Base-by-base conservation (phyloP, 2,797 vertebrate species). In the Alcedo quadribrachys region DNA sequence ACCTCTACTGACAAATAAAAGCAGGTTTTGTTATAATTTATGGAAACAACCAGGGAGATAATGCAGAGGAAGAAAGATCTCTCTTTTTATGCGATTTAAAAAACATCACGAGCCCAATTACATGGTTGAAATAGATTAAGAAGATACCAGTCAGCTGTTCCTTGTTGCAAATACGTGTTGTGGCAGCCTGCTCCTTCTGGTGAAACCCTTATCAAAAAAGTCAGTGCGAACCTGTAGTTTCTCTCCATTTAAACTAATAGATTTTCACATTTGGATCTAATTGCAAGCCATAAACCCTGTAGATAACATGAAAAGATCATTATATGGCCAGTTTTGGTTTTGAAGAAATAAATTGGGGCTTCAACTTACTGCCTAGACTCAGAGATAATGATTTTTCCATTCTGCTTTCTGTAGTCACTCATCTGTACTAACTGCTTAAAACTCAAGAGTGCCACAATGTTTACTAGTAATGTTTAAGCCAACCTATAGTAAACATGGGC, bases 191-290 rank as follows among this genome's bases (percentile, higher is more conserved):
- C 35, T 84, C 46, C 28, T 74, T 79, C 60, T 73, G 51, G 14
- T 79, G 70, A 93, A 84, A 54, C 18, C 42, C 43, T 67, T 84
- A 57, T 50, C 55, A 67, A 84, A 83, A 83, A 90, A 74, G 35
- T 8, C 50, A 65, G 19, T 51, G 15, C 27, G 33, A 93, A 65
- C 7, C 50, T 62, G 7, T 3, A 0, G 0, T 82, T 87, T 92
- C 78, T 79, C 32, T 91, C 30, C 8, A 28, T 74, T 90, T 84
- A 46, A 94, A 67, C 22, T 1, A 79, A 89, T 53, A 53, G 67
- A 65, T 83, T 82, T 94, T 75, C 40, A 76, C 46, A 63, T 93
- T 87, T 89, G 46, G 67, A 51, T 75, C 35, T 85, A 92, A 85
- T 51, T 89, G 55, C 17, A 78, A 74, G 16, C 42, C 30, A 54